Percentiles rank a stretch among this genome's conserved stretches.
These are phyloP conservation scores for Urocolius indicus DNA, from an alignment of 2,113 vertebrate species.

Conservation along the genomic window DNA sequence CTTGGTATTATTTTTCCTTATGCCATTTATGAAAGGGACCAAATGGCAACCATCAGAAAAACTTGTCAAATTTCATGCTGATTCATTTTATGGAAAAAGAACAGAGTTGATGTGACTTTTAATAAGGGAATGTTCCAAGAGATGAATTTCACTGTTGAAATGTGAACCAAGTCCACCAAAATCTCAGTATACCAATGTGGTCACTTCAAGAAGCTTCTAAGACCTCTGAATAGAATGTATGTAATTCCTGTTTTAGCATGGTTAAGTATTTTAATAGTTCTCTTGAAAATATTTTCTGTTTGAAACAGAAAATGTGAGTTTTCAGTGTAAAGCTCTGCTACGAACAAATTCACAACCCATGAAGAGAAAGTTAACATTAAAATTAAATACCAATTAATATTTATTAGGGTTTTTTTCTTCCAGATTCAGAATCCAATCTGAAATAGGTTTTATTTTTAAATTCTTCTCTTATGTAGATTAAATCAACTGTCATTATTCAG, in stretches of 20 bases:
- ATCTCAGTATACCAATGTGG: not conserved
- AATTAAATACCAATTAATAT: not conserved
- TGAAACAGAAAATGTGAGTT: not conserved
- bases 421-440: not conserved
- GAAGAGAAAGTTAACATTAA: not conserved
- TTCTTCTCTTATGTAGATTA: not conserved
- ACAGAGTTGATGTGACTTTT: not conserved
- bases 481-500: not conserved
- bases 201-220: not conserved
- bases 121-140: not conserved
- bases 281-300: not conserved
- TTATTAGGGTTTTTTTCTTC: not conserved
- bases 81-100: not conserved
- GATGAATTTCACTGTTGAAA: not conserved
- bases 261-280: not conserved
- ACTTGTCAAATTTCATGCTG: not conserved
- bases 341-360: not conserved
- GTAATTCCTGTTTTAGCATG: not conserved
- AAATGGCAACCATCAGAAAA: not conserved
- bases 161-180: not conserved
- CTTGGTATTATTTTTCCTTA: not conserved
- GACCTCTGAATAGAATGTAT: not conserved
- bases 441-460: not conserved
- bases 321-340: not conserved
- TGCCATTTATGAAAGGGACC: not conserved